Evolutionary conservation across 1,140 invertebrate genomes (phyloP).

Genomic region (Drosophila parvula): DNA sequence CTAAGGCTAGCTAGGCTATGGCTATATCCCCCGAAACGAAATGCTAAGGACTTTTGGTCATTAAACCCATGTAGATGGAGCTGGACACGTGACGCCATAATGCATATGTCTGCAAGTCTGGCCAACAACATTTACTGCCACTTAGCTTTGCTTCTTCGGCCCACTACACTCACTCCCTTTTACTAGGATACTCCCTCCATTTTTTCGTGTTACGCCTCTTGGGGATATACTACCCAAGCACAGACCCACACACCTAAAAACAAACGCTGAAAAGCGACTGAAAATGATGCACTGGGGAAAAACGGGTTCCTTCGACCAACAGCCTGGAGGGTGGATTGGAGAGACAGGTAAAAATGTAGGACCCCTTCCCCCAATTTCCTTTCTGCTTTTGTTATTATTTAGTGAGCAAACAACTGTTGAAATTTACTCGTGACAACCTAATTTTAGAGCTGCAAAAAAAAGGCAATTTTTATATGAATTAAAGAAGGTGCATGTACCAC

Average conservation of each 20-base stretch:
- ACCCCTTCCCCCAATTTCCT: background rate
- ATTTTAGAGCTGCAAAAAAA: conserved; percentile 32
- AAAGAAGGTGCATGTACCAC: background rate
- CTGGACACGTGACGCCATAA: conserved; percentile 54
- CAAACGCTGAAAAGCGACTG: conserved; percentile 43
- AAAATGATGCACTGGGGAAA: conserved; percentile 57
- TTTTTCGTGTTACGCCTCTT: conserved; percentile 12
- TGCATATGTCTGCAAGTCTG: conserved; percentile 55
- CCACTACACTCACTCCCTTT: background rate
- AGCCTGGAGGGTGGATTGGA: conserved; percentile 5
- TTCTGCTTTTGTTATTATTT: conserved; percentile 38
- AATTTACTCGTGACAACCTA: conserved; percentile 43
- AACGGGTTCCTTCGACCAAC: conserved; percentile 27
- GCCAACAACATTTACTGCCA: conserved; percentile 47
- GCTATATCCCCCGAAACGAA: background rate
- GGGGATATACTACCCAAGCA: conserved; percentile 9
- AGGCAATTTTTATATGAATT: conserved; percentile 47
- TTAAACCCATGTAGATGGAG: conserved; percentile 41
- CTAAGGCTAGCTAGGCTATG: background rate
- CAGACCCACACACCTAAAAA: conserved; percentile 30
- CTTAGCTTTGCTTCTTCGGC: conserved; percentile 24
- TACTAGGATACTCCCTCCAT: background rate
- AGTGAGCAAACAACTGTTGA: conserved; percentile 36
- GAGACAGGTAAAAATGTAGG: conserved; percentile 26
- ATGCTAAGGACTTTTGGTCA: conserved; percentile 28